Evolutionary conservation across 2,888 invertebrate species (phyloP).

Genomic region (Agrilus cyanescens): DNA sequence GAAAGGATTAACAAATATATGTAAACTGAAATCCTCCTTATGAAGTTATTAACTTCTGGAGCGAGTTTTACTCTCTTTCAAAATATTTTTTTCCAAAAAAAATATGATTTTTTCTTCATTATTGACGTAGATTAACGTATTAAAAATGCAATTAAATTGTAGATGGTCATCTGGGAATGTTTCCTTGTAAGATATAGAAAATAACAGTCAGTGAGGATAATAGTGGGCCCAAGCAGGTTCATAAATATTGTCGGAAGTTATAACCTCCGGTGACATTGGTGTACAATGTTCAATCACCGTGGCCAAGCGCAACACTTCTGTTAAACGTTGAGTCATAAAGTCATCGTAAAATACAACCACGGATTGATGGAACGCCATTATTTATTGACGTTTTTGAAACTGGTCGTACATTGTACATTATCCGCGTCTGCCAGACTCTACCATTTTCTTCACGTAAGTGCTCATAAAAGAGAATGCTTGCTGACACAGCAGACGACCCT

Average conservation of each 20-base stretch:
- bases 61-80: too few relatives aligned
- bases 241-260: constrained; percentile 23
- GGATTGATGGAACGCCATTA: constrained; percentile 25
- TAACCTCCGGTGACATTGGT: constrained; percentile 22
- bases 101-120: too few relatives aligned
- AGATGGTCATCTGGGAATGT: too few relatives aligned
- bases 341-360: constrained; percentile 24
- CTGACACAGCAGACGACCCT: constrained; percentile 10
- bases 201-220: not conserved
- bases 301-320: constrained; percentile 21
- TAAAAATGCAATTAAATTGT: too few relatives aligned
- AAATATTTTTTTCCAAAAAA: too few relatives aligned
- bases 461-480: constrained; percentile 15
- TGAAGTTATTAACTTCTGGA: too few relatives aligned
- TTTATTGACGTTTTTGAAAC: constrained; percentile 21
- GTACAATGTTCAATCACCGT: constrained; percentile 22
- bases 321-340: constrained; percentile 24
- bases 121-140: too few relatives aligned
- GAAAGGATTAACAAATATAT: too few relatives aligned
- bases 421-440: constrained; percentile 13
- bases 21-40: too few relatives aligned
- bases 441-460: constrained; percentile 15
- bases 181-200: too few relatives aligned
- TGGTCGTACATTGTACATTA: constrained; percentile 17
- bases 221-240: constrained; percentile 16